phyloP scores from a whole-genome alignment of 2,888 invertebrate species.

The Drosophila subquinaria region DNA sequence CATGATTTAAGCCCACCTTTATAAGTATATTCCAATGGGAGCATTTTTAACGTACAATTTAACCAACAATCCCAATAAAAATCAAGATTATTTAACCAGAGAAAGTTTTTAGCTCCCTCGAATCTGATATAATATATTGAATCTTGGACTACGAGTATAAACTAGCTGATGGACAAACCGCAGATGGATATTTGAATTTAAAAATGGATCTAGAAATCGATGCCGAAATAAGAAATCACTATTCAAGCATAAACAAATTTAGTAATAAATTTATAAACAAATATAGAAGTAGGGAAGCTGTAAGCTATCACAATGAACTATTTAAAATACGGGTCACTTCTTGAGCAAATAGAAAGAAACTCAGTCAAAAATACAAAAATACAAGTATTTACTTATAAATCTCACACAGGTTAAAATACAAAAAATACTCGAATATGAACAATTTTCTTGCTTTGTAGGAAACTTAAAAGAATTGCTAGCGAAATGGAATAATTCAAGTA shows the following conservation, averaged over 20 bases:
- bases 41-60: conserved; percentile 65
- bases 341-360: conserved; percentile 33
- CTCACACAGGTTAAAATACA: conserved; percentile 6
- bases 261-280: conserved; percentile 41
- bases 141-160: not conserved
- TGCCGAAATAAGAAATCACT: conserved; percentile 6
- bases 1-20: conserved; percentile 70
- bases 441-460: conserved; percentile 25
- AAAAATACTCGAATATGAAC: not conserved
- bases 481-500: conserved; percentile 10
- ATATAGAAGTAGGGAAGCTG: conserved; percentile 37
- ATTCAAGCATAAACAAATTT: conserved; percentile 16
- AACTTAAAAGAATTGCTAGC: conserved; percentile 11
- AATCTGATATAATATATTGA: conserved; percentile 1
- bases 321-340: conserved; percentile 75
- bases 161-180: not conserved
- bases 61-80: conserved; percentile 40
- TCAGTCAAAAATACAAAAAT: conserved; percentile 15
- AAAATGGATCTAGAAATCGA: not conserved
- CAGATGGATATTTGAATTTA: not conserved
- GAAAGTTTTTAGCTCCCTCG: not conserved
- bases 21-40: conserved; percentile 62
- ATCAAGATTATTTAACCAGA: not conserved
- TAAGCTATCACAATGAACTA: conserved; percentile 59
- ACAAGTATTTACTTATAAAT: conserved; percentile 14